Percentiles rank a stretch among this genome's conserved stretches.
Conservation (phyloP, 1,140 invertebrate genomes). For the Batillaria attramentaria region DNA sequence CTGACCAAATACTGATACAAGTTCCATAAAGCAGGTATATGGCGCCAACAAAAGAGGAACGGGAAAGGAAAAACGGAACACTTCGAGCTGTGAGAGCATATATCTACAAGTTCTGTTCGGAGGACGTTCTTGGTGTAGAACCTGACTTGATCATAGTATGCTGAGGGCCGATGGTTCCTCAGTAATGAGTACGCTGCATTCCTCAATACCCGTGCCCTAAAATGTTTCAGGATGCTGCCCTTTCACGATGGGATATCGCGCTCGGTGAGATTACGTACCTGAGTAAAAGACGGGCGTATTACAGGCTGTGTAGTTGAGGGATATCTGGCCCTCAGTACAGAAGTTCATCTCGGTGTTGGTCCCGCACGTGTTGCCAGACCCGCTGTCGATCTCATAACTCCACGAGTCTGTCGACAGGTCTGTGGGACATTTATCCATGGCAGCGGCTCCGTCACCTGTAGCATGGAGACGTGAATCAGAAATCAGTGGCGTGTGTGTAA, state of each 20-base stretch:
- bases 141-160: neutral
- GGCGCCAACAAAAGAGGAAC: no score
- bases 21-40: no score
- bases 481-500: no score
- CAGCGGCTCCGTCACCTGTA: neutral
- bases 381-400: constrained; percentile 24
- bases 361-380: constrained; percentile 21
- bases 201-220: neutral
- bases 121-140: neutral
- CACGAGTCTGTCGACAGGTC: constrained; percentile 4
- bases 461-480: neutral
- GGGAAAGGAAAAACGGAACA: no score
- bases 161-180: neutral
- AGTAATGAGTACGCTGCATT: neutral
- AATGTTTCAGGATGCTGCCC: no score
- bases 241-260: no score
- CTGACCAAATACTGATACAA: no score
- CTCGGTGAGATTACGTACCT: no score
- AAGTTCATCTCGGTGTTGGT: constrained; percentile 19
- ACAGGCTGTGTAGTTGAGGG: constrained; percentile 48
- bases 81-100: neutral
- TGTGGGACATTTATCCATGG: neutral
- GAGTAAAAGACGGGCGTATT: constrained; percentile 46
- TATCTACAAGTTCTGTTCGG: neutral
- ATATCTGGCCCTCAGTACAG: constrained; percentile 36